phyloP scores from a whole-genome alignment of 2,888 invertebrate species.

The Mesoligia furuncula region DNA sequence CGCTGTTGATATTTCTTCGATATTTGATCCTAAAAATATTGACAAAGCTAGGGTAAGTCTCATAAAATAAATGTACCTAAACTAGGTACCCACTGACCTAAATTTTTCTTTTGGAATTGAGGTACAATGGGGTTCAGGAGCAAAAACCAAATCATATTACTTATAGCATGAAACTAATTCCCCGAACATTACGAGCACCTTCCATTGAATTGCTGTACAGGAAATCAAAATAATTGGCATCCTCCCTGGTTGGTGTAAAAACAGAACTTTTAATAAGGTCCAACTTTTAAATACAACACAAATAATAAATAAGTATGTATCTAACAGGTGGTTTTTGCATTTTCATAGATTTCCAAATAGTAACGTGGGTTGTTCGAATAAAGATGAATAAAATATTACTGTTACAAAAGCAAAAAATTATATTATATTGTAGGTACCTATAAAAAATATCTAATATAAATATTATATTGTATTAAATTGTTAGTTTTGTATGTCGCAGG shows the following conservation, averaged over 20 bases:
- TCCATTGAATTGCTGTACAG: background rate
- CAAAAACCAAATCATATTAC: background rate
- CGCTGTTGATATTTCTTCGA: conserved; percentile 67
- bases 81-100: background rate
- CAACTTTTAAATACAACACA: background rate
- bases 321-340: no score
- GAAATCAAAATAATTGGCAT: background rate
- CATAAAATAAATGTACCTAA: no score
- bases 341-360: background rate
- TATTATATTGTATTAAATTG: no score
- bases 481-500: conserved; percentile 58
- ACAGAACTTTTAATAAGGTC: background rate
- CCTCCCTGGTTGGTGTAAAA: no score
- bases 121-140: no score
- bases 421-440: no score
- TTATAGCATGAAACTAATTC: background rate
- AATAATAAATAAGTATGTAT: background rate
- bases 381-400: background rate
- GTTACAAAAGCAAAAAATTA: background rate
- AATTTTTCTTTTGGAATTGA: background rate
- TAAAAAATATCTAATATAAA: no score
- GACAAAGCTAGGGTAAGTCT: conserved; percentile 66
- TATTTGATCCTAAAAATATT: conserved; percentile 64
- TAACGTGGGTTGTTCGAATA: background rate
- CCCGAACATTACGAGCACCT: background rate